Evolutionary conservation across 2,797 vertebrate genomes (phyloP).

Genomic region (Macrochelys suwanniensis): DNA sequence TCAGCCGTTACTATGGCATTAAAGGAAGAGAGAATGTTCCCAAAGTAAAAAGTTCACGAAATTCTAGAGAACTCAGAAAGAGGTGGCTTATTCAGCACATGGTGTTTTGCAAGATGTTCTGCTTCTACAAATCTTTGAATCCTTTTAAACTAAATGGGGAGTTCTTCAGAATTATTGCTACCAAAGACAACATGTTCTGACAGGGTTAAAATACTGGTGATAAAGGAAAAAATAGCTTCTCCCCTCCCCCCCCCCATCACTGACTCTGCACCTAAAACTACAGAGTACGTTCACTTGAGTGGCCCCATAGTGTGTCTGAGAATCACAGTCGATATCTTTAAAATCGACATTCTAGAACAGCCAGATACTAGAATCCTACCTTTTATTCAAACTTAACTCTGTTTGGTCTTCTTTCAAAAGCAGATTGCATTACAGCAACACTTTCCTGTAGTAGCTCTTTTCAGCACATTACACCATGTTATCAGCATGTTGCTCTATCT

Average conservation of each 20-base stretch:
- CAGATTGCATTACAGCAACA: background rate
- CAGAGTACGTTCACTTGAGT: background rate
- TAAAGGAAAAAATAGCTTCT: background rate
- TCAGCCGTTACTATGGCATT: too few species aligned
- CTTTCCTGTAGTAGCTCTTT: background rate
- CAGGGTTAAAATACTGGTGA: slow-evolving; percentile 28
- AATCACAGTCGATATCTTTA: background rate
- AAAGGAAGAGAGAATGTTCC: background rate
- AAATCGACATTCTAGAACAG: background rate
- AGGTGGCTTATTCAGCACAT: background rate
- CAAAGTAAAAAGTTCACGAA: background rate
- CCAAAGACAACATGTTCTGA: background rate
- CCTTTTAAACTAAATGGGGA: background rate
- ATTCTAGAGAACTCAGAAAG: background rate
- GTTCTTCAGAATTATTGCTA: background rate
- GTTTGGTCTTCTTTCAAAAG: background rate
- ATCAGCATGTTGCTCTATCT: background rate
- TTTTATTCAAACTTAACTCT: slow-evolving; percentile 1
- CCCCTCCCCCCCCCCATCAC: background rate
- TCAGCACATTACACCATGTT: background rate
- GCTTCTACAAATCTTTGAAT: background rate
- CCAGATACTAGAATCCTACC: background rate
- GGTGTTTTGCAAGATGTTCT: background rate
- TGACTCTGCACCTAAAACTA: slow-evolving; percentile 30
- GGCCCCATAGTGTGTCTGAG: background rate